Base-by-base conservation (phyloP, 2,113 vertebrate genomes). In the Corapipo altera region DNA sequence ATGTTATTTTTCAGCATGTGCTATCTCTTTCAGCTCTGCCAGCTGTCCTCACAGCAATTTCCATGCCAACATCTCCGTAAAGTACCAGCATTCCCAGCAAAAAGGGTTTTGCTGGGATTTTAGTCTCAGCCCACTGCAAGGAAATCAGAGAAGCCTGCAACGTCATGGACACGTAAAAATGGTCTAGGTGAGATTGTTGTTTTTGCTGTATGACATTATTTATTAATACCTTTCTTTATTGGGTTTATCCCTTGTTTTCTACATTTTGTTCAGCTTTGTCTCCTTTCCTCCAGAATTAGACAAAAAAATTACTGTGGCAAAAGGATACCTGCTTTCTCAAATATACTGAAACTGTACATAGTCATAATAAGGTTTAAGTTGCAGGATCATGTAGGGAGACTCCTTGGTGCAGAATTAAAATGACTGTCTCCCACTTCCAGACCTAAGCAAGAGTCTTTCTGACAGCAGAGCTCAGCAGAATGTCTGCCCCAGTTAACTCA, bases 1-100 rank as follows among this genome's bases (percentile, higher is more conserved):
- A 64, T 70, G 88, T 70, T 88, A 92, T 95, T 97, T 94, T 95
- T 84, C 91, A 91, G 93, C 92, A 93, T 96, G 85, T 95, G 91
- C 93, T 94, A 35, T 83, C 69, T 84, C 83, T 94, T 95, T 95
- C 93, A 96, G 86, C 91, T 88, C 72, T 81, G 95, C 92, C 96
- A 97, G 92, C 83, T 96, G 93, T 94, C 90, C 92, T 58, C 91
- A 54, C 49, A 84, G 95, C 83, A 30, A 96, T 87, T 93, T 82
- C 91, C 83, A 89, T 43, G 93, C 93, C 95, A 97, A 72, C 58
- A 57, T 67, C 90, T 91, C 85, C 51, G 79, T 11, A 18, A 89
- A 94, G 64, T 22, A 72, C 54, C 76, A 87, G 92, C 86, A 75
- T 44, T 86, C 67, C 69, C 82, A 88, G 71, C 46, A 84, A 70